Conservation (phyloP, 2,888 invertebrate species). For the Caenorhabditis uteleia region DNA sequence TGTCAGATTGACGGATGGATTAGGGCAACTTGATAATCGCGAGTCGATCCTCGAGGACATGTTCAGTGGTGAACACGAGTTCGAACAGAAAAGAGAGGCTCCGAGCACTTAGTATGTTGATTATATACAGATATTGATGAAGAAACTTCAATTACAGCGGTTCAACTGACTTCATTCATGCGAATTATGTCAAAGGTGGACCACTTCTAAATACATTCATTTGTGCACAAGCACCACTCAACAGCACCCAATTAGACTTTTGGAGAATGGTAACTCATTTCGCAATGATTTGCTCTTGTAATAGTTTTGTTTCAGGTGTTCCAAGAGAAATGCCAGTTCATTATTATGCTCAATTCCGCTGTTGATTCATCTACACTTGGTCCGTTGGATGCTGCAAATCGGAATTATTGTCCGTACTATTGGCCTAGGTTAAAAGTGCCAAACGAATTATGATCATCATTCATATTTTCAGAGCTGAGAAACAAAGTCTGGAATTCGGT, state of each 20-base stretch:
- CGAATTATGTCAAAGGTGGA: conserved; percentile 63
- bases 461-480: conserved; percentile 31
- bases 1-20: conserved; percentile 41
- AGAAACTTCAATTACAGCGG: too few species aligned
- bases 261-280: conserved; percentile 60
- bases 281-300: neutral
- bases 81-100: conserved; percentile 1
- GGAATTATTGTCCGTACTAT: conserved; percentile 59
- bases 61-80: conserved; percentile 34
- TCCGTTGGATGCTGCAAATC: conserved; percentile 30
- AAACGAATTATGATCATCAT: too few species aligned
- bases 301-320: conserved; percentile 10
- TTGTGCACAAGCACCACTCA: conserved; percentile 63
- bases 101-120: conserved; percentile 24
- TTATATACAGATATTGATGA: neutral
- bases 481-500: conserved; percentile 46
- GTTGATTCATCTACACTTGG: conserved; percentile 51
- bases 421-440: conserved; percentile 68
- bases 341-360: conserved; percentile 65
- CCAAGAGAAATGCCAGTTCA: conserved; percentile 51
- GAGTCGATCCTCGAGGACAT: conserved; percentile 18
- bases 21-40: conserved; percentile 31
- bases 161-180: conserved; percentile 65
- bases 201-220: conserved; percentile 66
- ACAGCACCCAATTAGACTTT: conserved; percentile 58